Conservation (phyloP, 2,113 vertebrate genomes). For the Pimephales promelas region DNA sequence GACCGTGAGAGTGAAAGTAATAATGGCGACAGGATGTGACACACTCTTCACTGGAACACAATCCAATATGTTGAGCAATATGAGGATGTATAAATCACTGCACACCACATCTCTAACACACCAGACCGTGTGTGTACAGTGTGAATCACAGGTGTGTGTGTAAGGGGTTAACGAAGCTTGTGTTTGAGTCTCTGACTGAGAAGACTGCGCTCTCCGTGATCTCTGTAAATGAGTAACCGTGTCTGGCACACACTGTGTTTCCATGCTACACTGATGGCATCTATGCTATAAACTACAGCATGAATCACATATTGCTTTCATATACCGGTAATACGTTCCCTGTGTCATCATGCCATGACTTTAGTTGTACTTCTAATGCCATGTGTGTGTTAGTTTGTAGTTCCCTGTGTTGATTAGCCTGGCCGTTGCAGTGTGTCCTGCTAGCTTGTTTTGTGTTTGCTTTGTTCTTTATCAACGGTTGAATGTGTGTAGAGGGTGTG, state of each 20-base stretch:
- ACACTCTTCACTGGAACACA: neutral
- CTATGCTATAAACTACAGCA: neutral
- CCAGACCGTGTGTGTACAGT: neutral
- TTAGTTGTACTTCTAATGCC: no score
- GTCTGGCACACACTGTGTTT: neutral
- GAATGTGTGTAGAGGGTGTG: no score
- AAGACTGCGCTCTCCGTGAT: neutral
- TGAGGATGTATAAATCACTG: neutral
- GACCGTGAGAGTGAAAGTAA: neutral
- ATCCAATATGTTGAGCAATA: neutral
- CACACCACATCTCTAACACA: neutral
- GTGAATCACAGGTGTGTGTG: neutral
- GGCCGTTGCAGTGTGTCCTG: no score
- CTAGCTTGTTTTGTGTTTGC: no score
- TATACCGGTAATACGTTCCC: neutral
- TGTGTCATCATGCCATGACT: no score
- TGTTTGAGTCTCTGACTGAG: neutral
- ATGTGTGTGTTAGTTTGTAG: no score
- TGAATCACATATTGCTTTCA: neutral
- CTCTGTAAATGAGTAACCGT: slow-evolving; percentile 13
- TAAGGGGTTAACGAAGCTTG: neutral
- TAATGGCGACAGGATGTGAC: neutral
- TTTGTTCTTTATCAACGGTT: no score
- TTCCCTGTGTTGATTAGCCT: no score
- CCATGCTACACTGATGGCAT: neutral